Percentiles rank a stretch among this genome's conserved stretches.
These are phyloP conservation scores for Pelecanoides urinatrix DNA, from an alignment of 2,113 vertebrate species.

Conservation along the genomic window DNA sequence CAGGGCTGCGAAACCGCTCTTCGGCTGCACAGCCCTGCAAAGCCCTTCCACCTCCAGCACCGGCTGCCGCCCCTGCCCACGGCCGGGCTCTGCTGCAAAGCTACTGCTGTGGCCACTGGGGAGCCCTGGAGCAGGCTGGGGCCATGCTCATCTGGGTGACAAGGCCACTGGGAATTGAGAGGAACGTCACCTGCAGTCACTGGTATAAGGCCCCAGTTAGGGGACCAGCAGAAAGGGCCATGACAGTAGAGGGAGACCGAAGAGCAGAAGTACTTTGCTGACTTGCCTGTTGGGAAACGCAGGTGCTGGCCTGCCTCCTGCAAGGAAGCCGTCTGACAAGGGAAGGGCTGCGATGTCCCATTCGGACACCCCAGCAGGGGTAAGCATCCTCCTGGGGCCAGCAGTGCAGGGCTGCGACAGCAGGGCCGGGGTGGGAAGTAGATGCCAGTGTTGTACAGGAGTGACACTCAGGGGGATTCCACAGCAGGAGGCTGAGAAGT, in stretches of 20 bases:
- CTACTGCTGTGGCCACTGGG: background rate
- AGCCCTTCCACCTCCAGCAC: background rate
- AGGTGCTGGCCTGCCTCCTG: background rate
- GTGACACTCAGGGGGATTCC: rapidly evolving
- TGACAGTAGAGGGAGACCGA: rapidly evolving
- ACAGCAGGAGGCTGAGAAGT: background rate
- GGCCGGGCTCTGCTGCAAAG: background rate
- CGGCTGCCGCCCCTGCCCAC: background rate
- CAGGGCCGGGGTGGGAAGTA: rapidly evolving
- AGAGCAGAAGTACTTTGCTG: background rate
- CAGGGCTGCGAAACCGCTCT: rapidly evolving
- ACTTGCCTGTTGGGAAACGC: background rate
- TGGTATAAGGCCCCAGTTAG: background rate
- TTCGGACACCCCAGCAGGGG: background rate
- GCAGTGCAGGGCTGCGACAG: rapidly evolving
- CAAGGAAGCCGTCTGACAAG: background rate
- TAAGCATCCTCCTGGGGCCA: background rate
- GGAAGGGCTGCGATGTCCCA: background rate
- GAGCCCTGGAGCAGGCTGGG: background rate
- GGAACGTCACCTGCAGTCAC: background rate
- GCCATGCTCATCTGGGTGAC: rapidly evolving
- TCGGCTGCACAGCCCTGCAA: background rate
- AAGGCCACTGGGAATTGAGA: background rate
- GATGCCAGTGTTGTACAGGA: rapidly evolving
- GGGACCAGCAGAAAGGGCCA: background rate